Evolutionary conservation across 2,113 vertebrate species (phyloP), one percentile per base, ranked within the genome.

Genomic region (Chaetura pelagica): DNA sequence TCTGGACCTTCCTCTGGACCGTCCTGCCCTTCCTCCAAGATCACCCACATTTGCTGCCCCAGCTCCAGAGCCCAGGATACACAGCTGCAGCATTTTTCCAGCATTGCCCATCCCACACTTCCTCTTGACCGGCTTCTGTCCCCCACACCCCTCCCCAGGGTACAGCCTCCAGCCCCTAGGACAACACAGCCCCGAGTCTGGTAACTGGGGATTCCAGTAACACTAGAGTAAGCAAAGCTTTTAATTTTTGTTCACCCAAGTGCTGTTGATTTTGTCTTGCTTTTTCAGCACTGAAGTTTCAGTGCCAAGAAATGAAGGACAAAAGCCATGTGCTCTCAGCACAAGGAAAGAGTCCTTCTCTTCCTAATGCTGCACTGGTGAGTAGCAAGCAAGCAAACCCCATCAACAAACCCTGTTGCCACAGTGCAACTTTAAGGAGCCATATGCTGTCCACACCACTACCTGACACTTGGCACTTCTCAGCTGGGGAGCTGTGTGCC

Each of bases 351-450:
- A 6, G 23, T 54, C 35, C 40, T 61, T 49, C 48, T 71, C 48
- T 9, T 42, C 18, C 54, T 26, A 64, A 74, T 9, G n/a, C 21
- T 61, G 22, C 40, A 46, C 20, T 64, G 26, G 19, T 13, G 32
- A 76, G 52, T 6, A 52, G 49, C 63, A 75, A 55, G 30, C 4
- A 57, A 69, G 30, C 12, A 67, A 75, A 71, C 23, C 15, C 8
- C 35, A 6, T 3, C 7, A 21, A 8, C 51, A 49, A 3, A 1
- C 2, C 2, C 27, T 11, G 13, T 15, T 29, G 40, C 21, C 52
- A 52, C 7, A 54, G 18, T 10, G 18, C 30, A 71, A 89, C 24
- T 79, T 54, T 62, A 67, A 75, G 57, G 15, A 67, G 32, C 15
- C 59, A 51, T 9, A 59, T 2, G 2, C n/a, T 57, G 42, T 54